These are phyloP conservation scores for Hylaea fasciaria DNA, from an alignment of 2,888 invertebrate genomes.

Conservation along the genomic window DNA sequence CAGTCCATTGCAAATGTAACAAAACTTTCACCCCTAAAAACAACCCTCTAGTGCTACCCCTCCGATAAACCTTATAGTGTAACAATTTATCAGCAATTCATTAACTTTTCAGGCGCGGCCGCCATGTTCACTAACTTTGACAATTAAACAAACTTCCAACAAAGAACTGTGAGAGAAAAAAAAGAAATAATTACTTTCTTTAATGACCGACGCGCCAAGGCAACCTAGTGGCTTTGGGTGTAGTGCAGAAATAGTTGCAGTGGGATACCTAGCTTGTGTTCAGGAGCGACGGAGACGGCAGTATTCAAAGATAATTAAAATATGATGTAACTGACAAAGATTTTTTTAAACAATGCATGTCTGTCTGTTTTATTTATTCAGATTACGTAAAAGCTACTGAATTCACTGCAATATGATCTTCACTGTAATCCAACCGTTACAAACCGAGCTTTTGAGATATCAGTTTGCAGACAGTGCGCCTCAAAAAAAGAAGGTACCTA, in stretches of 20 bases:
- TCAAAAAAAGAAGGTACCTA: too few species aligned
- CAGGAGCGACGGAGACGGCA: neutral
- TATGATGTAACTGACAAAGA: too few species aligned
- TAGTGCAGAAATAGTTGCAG: constrained; percentile 15
- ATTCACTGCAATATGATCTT: too few species aligned
- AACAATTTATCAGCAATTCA: constrained; percentile 49
- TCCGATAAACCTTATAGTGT: constrained; percentile 10
- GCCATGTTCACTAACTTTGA: constrained; percentile 63
- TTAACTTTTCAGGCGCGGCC: constrained; percentile 56
- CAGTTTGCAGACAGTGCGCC: too few species aligned
- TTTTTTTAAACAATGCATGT: too few species aligned
- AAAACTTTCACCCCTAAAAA: neutral
- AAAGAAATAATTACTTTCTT: constrained; percentile 74
- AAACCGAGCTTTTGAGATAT: too few species aligned
- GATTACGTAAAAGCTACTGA: too few species aligned
- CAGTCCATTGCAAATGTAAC: neutral
- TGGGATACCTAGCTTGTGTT: neutral
- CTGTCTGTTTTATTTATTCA: too few species aligned
- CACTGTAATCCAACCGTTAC: too few species aligned
- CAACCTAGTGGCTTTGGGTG: constrained; percentile 34
- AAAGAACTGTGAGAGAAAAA: constrained; percentile 61
- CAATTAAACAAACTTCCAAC: constrained; percentile 76
- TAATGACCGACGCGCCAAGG: constrained; percentile 66
- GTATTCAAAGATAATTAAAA: neutral
- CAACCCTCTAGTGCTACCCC: neutral